These are phyloP conservation scores for Microctenopoma steveboyesi DNA, from an alignment of 2,797 vertebrate species.

Conservation along the genomic window DNA sequence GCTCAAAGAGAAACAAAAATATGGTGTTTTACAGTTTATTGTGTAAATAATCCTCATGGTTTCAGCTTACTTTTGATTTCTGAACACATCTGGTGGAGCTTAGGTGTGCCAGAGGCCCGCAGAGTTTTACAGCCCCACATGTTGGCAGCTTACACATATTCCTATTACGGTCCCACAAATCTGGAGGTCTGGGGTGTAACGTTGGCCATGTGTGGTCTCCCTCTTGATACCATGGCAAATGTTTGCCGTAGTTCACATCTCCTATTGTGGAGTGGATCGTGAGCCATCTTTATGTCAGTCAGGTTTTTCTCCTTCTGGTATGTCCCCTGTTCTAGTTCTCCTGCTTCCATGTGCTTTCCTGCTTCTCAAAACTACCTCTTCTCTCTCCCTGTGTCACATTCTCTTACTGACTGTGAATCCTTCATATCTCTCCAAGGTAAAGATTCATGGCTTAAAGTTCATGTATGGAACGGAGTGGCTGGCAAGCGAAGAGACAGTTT, in stretches of 20 bases:
- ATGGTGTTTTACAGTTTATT: background rate
- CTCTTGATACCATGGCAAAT: slow-evolving; percentile 22
- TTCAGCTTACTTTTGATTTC: slow-evolving; percentile 7
- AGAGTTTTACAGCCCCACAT: slow-evolving; percentile 38
- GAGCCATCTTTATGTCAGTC: slow-evolving; percentile 6
- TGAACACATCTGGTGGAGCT: slow-evolving; percentile 34
- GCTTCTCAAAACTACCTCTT: background rate
- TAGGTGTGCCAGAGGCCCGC: slow-evolving; percentile 19
- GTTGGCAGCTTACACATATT: slow-evolving; percentile 41
- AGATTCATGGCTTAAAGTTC: background rate
- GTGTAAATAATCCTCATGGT: slow-evolving; percentile 1
- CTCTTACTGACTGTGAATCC: background rate
- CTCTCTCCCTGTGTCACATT: background rate
- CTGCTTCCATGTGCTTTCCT: too few relatives aligned
- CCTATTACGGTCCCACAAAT: slow-evolving; percentile 45
- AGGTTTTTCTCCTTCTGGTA: slow-evolving; percentile 7
- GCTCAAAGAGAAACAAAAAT: background rate
- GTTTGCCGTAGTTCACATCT: slow-evolving; percentile 47
- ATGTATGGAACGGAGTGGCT: background rate
- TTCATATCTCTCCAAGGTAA: background rate
- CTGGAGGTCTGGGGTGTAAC: background rate
- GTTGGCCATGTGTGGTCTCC: slow-evolving; percentile 53
- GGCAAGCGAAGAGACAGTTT: background rate
- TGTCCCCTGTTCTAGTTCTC: background rate
- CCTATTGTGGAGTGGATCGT: slow-evolving; percentile 26